Conservation (phyloP, 23 tunicate genomes). For the Corella eumyota region DNA sequence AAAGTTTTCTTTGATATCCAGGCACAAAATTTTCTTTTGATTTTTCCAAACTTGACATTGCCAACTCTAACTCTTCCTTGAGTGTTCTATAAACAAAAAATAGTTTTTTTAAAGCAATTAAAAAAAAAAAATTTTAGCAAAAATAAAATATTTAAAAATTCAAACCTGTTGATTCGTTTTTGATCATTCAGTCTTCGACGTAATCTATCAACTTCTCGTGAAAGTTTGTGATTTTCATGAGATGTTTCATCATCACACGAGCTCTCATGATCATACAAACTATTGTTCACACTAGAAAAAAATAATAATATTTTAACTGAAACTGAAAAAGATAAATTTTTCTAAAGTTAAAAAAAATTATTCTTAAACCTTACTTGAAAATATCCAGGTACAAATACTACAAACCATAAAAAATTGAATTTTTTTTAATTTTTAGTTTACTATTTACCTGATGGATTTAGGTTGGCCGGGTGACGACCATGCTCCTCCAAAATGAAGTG, state of each 20-base stretch:
- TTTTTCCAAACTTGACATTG: conserved; percentile 32
- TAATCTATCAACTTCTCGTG: conserved; percentile 51
- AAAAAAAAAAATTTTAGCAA: background rate
- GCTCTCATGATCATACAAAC: conserved; percentile 9
- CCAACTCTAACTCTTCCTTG: conserved; percentile 76
- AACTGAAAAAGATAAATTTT: background rate
- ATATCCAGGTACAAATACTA: too few relatives aligned
- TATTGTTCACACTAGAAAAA: background rate
- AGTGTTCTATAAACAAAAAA: conserved; percentile 29
- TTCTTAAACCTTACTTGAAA: too few relatives aligned
- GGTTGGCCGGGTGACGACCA: too few relatives aligned
- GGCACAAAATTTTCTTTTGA: conserved; percentile 26
- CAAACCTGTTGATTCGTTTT: conserved; percentile 76
- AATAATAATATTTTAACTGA: background rate
- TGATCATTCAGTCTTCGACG: conserved; percentile 49
- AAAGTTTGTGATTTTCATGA: conserved; percentile 19
- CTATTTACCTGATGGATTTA: too few relatives aligned
- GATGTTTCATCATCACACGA: conserved; percentile 46
- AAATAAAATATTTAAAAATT: background rate
- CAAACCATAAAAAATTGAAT: too few relatives aligned
- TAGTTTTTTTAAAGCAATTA: background rate
- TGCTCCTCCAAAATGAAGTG: too few relatives aligned
- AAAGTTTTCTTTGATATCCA: conserved; percentile 18
- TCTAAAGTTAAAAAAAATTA: too few relatives aligned
- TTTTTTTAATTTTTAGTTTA: too few relatives aligned